These are phyloP conservation scores for Crotophaga sulcirostris DNA, from an alignment of 2,113 vertebrate species.

Conservation along the genomic window DNA sequence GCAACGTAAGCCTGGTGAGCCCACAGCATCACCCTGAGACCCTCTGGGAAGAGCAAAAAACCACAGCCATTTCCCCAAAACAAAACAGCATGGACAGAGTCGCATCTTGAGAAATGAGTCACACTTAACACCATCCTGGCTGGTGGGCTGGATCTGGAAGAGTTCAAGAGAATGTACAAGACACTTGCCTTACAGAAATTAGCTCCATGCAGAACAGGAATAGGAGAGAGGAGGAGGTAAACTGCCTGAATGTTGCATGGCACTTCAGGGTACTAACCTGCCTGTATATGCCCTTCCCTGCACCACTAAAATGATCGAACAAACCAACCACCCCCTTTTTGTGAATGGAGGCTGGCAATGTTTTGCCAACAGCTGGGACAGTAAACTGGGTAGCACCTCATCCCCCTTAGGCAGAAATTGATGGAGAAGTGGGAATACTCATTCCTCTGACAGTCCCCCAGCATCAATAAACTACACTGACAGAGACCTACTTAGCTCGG, in stretches of 20 bases:
- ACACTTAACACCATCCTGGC: background rate
- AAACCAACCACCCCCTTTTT: background rate
- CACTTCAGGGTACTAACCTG: background rate
- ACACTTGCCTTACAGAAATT: background rate
- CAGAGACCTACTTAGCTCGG: conserved; percentile 76
- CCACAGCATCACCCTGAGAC: background rate
- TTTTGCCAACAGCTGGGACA: background rate
- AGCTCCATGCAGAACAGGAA: background rate
- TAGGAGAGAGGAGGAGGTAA: background rate
- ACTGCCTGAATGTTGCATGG: background rate
- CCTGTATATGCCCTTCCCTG: background rate
- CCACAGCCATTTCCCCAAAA: background rate
- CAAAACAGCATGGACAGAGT: background rate
- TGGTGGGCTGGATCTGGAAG: background rate
- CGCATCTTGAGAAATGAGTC: background rate
- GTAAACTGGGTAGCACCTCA: background rate
- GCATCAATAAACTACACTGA: background rate
- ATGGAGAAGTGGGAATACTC: background rate
- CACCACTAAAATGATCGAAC: background rate
- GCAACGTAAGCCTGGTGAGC: background rate
- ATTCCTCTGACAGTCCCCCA: background rate
- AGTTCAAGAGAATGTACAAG: background rate
- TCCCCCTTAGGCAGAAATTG: background rate
- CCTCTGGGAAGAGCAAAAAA: background rate
- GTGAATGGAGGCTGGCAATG: background rate